Conservation (phyloP, 2,888 invertebrate genomes). For the Calameuta filiformis region DNA sequence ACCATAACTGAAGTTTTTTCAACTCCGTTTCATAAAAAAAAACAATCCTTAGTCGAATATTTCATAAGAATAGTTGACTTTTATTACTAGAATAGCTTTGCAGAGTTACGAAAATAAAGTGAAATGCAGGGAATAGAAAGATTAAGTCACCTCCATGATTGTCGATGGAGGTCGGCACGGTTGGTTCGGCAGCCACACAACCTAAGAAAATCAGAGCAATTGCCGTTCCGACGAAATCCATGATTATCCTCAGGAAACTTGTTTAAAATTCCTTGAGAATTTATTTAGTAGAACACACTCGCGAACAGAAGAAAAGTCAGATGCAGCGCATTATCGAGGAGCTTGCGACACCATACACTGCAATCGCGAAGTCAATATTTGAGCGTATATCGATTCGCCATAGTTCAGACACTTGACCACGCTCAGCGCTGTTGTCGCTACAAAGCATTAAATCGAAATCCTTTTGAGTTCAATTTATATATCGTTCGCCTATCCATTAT, state of each 20-base stretch:
- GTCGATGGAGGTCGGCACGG: slow-evolving; percentile 56
- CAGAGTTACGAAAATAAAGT: background rate
- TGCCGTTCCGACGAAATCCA: slow-evolving; percentile 41
- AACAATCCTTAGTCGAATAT: no score
- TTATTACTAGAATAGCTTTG: background rate
- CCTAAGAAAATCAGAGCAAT: slow-evolving; percentile 56
- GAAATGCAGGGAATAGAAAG: slow-evolving; percentile 32
- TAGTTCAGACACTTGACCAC: slow-evolving; percentile 42
- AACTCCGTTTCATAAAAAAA: no score
- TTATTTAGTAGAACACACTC: slow-evolving; percentile 2
- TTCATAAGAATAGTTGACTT: background rate
- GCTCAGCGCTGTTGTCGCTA: slow-evolving; percentile 34
- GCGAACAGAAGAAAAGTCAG: slow-evolving; percentile 31
- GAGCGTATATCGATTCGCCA: slow-evolving; percentile 64
- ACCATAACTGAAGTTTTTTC: no score
- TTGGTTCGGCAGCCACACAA: slow-evolving; percentile 49
- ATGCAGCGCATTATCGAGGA: slow-evolving; percentile 45
- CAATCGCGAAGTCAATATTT: slow-evolving; percentile 62
- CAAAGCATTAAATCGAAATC: background rate
- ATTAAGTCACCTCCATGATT: slow-evolving; percentile 62
- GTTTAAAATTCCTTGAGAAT: background rate
- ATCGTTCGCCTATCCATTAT: no score
- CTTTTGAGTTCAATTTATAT: no score
- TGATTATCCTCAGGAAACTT: background rate
- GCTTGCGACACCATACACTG: slow-evolving; percentile 45